Evolutionary conservation across 1,140 invertebrate species (phyloP), one percentile per base, ranked within the genome.

Genomic region (Bicyclus anynana): DNA sequence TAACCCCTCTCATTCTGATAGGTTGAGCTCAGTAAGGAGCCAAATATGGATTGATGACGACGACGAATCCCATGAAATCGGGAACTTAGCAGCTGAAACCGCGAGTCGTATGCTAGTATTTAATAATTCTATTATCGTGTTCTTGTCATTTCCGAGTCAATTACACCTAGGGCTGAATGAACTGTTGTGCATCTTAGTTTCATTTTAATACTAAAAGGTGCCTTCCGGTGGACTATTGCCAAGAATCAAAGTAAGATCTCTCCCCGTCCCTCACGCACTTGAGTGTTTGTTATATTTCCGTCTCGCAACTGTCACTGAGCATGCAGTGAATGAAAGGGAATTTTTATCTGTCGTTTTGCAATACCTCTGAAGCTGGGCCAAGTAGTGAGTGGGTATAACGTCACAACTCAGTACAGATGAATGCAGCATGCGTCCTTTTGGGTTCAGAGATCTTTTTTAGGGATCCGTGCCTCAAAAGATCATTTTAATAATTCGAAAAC

Each of bases 141-240:
- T 44, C 40, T 44, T 20, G 40, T 17, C 40, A 44, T 55, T 55
- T 61, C 53, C 47, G 18, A 60, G 52, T 50, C 54, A 59, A 56
- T 60, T 59, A 64, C 59, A 62, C 60, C 54, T 62, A 27, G 20
- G 37, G 54, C 62, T 84, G 72, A 84, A 83, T 84, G 78, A 73
- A 69, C 56, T 62, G 42, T 53, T 54, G 58, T 52, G 44, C 21
- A 59, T 59, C 50, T 46, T 35, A 47, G 51, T 54, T 60, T 72
- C 74, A 80, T 83, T 81, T 79, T 83, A 80, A 83, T 87, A 73
- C 72, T 74, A 70, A 74, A 78, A 73, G 54, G 67, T 69, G 76
- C 68, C 70, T 85, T 85, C 84, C 84, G 72, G 84, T 87, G 84
- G 84, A 87, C 82, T 79, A 80, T 80, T 87, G 84, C 84, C 84